These are phyloP conservation scores for Caerostris extrusa DNA, from an alignment of 1,140 invertebrate species.

Conservation along the genomic window DNA sequence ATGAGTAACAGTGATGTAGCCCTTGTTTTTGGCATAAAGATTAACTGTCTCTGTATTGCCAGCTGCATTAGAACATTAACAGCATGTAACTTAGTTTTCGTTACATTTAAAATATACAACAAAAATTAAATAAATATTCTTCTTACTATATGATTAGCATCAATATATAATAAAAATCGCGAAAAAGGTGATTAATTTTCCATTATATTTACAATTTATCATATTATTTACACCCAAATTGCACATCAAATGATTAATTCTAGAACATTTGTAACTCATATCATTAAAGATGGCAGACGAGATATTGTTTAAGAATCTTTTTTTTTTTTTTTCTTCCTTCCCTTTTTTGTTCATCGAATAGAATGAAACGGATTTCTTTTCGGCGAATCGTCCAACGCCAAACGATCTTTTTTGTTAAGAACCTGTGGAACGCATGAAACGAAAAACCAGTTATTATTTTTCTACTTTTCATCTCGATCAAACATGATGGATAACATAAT, in stretches of 20 bases:
- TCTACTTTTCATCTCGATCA: conserved; percentile 5
- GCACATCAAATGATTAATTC: conserved; percentile 16
- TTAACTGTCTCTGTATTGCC: too few relatives aligned
- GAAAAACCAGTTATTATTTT: conserved; percentile 43
- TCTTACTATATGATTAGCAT: too few relatives aligned
- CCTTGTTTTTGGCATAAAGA: too few relatives aligned
- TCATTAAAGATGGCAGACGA: neutral
- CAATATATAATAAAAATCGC: too few relatives aligned
- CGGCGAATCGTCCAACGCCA: neutral
- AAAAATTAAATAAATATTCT: too few relatives aligned
- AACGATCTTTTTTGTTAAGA: conserved; percentile 52
- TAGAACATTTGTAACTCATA: neutral
- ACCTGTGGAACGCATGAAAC: conserved; percentile 16
- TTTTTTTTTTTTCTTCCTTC: neutral
- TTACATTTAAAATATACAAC: too few relatives aligned
- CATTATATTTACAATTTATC: neutral
- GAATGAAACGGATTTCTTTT: neutral
- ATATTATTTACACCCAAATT: neutral
- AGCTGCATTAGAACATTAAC: too few relatives aligned
- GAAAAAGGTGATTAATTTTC: too few relatives aligned
- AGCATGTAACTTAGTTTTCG: too few relatives aligned
- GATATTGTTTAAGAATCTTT: conserved; percentile 38
- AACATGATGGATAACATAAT: conserved; percentile 73
- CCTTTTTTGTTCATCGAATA: neutral
- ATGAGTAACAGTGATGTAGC: too few relatives aligned